Evolutionary conservation across 2,888 invertebrate species (phyloP).

Genomic region (Rapana venosa): DNA sequence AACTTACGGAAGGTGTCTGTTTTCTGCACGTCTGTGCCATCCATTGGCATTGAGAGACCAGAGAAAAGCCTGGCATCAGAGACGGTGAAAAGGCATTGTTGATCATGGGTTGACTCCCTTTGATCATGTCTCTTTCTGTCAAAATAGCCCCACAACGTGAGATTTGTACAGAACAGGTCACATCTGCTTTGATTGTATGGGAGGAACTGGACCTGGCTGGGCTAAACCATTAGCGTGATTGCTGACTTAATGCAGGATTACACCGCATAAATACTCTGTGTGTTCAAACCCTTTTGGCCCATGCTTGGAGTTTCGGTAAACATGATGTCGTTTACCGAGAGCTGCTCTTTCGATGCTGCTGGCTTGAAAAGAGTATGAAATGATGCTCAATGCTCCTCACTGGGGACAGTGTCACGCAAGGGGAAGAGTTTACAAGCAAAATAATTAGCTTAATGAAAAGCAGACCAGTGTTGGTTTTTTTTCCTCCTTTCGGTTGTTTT

Average conservation of each 20-base stretch:
- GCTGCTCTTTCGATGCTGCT: not conserved
- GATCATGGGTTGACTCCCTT: too few relatives aligned
- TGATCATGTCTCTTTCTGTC: too few relatives aligned
- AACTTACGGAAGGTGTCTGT: too few relatives aligned
- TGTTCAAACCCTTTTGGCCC: constrained; percentile 23
- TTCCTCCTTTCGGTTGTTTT: not conserved
- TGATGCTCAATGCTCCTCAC: constrained; percentile 39
- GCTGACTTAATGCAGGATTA: constrained; percentile 45
- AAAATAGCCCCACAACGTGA: too few relatives aligned
- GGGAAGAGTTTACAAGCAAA: constrained; percentile 37
- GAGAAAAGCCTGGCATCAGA: too few relatives aligned
- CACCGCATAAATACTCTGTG: constrained; percentile 40
- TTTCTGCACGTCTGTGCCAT: too few relatives aligned
- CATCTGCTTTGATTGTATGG: too few relatives aligned
- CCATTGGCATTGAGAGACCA: too few relatives aligned
- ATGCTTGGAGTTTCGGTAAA: constrained; percentile 39
- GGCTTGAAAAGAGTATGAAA: constrained; percentile 43
- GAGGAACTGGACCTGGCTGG: not conserved
- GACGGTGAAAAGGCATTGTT: too few relatives aligned
- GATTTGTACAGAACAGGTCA: too few relatives aligned
- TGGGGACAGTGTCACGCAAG: constrained; percentile 30
- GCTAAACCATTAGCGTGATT: constrained; percentile 41
- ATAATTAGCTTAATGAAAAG: constrained; percentile 44
- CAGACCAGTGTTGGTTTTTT: constrained; percentile 22
- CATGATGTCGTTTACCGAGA: constrained; percentile 42